Percentiles rank a stretch among this genome's conserved stretches.
These are phyloP conservation scores for Meloidogyne exigua DNA, from an alignment of 1,140 invertebrate genomes.

Conservation along the genomic window DNA sequence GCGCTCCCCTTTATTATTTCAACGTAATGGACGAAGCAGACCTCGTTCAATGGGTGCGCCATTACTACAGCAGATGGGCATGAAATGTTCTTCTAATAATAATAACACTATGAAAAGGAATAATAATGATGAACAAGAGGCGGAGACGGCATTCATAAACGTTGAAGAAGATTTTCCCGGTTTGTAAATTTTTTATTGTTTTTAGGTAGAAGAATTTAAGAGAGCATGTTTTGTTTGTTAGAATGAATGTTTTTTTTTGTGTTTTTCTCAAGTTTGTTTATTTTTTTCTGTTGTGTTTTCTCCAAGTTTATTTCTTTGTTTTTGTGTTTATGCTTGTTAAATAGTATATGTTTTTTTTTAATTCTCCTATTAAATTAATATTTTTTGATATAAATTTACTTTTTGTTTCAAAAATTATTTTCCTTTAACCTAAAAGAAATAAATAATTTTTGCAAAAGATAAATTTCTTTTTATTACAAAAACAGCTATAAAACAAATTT, in stretches of 20 bases:
- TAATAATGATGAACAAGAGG: background rate
- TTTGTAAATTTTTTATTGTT: background rate
- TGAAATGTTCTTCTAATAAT: background rate
- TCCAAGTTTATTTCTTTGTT: background rate
- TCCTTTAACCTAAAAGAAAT: background rate
- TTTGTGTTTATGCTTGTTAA: background rate
- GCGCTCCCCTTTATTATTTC: background rate
- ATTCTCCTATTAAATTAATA: too few species aligned
- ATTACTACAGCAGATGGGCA: conserved; percentile 4
- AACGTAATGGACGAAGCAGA: background rate
- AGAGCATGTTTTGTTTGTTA: background rate
- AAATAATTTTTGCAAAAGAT: background rate
- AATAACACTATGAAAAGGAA: too few species aligned
- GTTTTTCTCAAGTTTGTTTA: background rate
- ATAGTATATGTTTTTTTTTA: too few species aligned
- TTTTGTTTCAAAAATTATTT: background rate
- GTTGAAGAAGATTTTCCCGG: conserved; percentile 3
- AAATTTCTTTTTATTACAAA: conserved; percentile 3
- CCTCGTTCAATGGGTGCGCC: conserved; percentile 3
- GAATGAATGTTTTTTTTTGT: background rate
- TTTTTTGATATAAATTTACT: background rate
- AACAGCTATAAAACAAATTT: background rate
- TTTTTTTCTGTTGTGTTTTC: background rate
- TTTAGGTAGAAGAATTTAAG: background rate
- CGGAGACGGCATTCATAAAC: background rate